phyloP scores from a whole-genome alignment of 1,140 invertebrate genomes.

The Melanaphis sacchari region DNA sequence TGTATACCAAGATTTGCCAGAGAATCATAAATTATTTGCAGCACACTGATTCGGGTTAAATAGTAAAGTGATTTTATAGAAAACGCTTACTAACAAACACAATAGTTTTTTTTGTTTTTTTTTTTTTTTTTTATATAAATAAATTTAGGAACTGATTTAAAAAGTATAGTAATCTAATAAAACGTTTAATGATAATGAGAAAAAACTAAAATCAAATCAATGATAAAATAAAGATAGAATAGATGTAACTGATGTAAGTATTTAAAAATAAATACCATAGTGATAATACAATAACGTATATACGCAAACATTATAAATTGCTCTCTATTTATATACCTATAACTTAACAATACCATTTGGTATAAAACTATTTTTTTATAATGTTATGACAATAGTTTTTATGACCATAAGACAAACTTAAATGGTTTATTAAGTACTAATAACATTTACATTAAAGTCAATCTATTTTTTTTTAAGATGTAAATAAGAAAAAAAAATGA shows the following conservation, averaged over 20 bases:
- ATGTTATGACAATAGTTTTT: not conserved
- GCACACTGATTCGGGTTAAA: not conserved
- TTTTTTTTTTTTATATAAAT: not conserved
- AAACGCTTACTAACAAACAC: not conserved
- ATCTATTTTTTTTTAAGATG: not conserved
- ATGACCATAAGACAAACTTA: not conserved
- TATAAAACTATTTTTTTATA: not conserved
- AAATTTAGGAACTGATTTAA: not conserved
- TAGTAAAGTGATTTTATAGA: not conserved
- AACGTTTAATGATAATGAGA: not conserved
- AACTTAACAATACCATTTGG: too few relatives aligned
- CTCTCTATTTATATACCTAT: too few relatives aligned
- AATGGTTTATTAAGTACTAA: not conserved
- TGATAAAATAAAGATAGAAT: not conserved
- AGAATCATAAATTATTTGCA: constrained; percentile 37
- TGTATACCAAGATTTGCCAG: not conserved
- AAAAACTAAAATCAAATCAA: not conserved
- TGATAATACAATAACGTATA: too few relatives aligned
- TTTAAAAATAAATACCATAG: not conserved
- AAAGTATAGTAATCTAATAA: not conserved
- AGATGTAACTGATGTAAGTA: too few relatives aligned
- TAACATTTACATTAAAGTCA: not conserved
- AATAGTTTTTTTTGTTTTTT: not conserved
- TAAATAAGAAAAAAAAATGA: not conserved
- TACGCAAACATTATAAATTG: too few relatives aligned